phyloP scores from a whole-genome alignment of 2,888 invertebrate genomes.

The Mantis religiosa region DNA sequence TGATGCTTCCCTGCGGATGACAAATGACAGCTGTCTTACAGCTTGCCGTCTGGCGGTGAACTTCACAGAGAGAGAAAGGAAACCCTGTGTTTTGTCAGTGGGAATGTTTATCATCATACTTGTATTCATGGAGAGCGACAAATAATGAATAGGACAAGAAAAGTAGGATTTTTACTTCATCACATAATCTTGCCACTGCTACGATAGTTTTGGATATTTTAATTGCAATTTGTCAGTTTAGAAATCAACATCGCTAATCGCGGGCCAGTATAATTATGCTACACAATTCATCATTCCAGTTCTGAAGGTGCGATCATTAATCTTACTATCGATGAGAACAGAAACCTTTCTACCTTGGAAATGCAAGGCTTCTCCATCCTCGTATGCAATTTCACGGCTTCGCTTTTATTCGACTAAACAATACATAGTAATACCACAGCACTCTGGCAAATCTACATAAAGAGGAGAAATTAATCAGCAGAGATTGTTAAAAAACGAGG shows the following conservation, averaged over 20 bases:
- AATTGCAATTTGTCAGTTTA: neutral
- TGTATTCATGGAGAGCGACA: neutral
- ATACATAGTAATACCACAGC: too few relatives aligned
- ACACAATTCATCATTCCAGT: neutral
- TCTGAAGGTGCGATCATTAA: neutral
- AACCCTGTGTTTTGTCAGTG: slow-evolving; percentile 6
- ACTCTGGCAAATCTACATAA: too few relatives aligned
- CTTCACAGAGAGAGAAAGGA: slow-evolving; percentile 1
- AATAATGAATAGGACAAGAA: neutral
- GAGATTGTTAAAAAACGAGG: too few relatives aligned
- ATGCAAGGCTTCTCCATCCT: too few relatives aligned
- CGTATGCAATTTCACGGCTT: too few relatives aligned
- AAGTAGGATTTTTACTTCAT: neutral
- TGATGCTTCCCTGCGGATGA: slow-evolving; percentile 51
- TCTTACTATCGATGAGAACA: neutral
- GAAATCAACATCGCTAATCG: neutral
- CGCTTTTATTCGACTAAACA: too few relatives aligned
- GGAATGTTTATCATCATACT: slow-evolving; percentile 3
- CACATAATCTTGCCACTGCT: neutral
- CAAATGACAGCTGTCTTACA: slow-evolving; percentile 65
- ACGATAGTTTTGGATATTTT: neutral
- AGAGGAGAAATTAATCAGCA: too few relatives aligned
- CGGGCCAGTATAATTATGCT: neutral
- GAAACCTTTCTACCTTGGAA: too few relatives aligned
- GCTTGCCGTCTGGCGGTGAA: slow-evolving; percentile 49